Conservation (phyloP, 2,113 vertebrate species). For the Nesogale talazaci region DNA sequence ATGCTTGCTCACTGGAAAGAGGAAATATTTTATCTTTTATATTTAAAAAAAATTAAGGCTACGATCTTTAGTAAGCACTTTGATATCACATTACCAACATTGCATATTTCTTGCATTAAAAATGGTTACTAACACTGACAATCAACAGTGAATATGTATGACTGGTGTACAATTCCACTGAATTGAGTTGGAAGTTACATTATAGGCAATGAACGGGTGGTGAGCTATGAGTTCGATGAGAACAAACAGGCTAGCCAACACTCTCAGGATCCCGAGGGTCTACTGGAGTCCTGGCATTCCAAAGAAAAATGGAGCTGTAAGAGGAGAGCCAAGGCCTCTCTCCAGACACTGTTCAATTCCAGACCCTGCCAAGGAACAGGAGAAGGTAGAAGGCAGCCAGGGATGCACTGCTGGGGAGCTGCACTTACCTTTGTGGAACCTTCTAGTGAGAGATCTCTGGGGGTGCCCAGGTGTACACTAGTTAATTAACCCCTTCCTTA, state of each 20-base stretch:
- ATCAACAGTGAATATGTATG: background rate
- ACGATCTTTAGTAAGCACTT: slow-evolving; percentile 59
- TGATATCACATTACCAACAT: background rate
- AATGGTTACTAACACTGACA: slow-evolving; percentile 23
- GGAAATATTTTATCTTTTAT: slow-evolving; percentile 30
- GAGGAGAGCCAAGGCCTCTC: background rate
- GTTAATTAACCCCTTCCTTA: background rate
- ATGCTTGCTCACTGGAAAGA: slow-evolving; percentile 34
- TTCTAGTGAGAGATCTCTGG: background rate
- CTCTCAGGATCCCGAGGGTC: background rate
- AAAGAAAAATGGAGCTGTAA: slow-evolving; percentile 18
- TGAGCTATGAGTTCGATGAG: background rate
- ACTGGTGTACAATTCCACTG: background rate
- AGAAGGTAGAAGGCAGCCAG: slow-evolving; percentile 40
- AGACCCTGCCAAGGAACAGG: background rate
- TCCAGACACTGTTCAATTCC: slow-evolving; percentile 38
- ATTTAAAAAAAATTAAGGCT: slow-evolving; percentile 72
- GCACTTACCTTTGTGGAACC: background rate
- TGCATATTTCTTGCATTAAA: background rate
- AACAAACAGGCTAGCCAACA: slow-evolving; percentile 37
- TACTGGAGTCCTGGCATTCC: background rate
- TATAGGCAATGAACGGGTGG: background rate
- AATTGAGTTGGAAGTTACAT: background rate
- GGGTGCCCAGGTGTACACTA: background rate
- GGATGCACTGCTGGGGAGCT: background rate